Base-by-base conservation (phyloP, 2,888 invertebrate species). In the Coleophora deauratella region DNA sequence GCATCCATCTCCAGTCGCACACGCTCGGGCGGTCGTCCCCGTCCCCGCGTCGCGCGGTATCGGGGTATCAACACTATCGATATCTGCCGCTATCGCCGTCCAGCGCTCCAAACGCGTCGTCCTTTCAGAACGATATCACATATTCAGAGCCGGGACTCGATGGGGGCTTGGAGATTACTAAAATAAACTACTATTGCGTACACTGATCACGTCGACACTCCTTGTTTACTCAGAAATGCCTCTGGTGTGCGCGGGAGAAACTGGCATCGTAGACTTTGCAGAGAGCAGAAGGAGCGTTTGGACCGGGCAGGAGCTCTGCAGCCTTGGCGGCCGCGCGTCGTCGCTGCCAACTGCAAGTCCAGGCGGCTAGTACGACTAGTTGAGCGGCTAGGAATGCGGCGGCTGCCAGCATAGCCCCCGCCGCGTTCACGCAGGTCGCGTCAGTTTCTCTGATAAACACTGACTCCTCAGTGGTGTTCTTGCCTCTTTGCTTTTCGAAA, bases 201-300 rank as follows among this genome's bases (percentile, higher is more conserved):
- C 72, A 78, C 62, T 67, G 67, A 72, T 74, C 72, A 73, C 78
- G 79, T 76, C 71, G 68, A 74, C 72, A 68, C 62, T 59, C 67
- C 69, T 57, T 58, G 58, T 46, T 51, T 55, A 65, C 62, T 80
- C 74, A 86, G 67, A 86, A 86, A 71, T 86, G 86, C 77, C 81
- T 78, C 74, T 84, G 85, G 69, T 89, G 90, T 71, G 90, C 90
- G 87, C 92, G 93, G 55, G 91, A 90, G 82, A 94, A 94, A 68
- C 93, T 93, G 72, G 91, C 90, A 78, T 94, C 95, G 87, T 95
- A 96, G 59, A 95, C 89, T 87, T 95, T 96, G 87, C 94, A 94
- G 62, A 95, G 89, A 51, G 89, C 82, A 40, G 85, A 84, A 28
- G 85, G 84, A 30, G 87, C 86, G 42, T 86, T 86, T 37, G 89